A percentile compares a stretch with the other conserved stretches of the same genome.
Evolutionary conservation across 1,140 invertebrate genomes (phyloP).

Genomic region (Asbolus verrucosus): DNA sequence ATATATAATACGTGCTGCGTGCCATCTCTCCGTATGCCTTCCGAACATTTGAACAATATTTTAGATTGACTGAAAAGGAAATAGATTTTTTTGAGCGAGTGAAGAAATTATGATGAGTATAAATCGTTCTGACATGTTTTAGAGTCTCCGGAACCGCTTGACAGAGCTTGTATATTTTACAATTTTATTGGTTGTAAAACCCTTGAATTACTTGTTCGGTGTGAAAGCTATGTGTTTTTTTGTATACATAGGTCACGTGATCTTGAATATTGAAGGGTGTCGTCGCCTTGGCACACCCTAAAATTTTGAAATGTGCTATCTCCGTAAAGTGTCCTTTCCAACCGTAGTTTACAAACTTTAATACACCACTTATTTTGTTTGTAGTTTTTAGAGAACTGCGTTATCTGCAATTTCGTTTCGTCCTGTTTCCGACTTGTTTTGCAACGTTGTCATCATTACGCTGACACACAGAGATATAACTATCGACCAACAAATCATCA

Average conservation of each 20-base stretch:
- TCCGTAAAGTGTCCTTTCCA: neutral
- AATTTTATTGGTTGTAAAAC: no score
- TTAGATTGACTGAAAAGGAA: no score
- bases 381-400: slow-evolving; percentile 41
- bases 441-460: slow-evolving; percentile 13
- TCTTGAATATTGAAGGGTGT: slow-evolving; percentile 6
- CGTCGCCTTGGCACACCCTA: neutral
- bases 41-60: no score
- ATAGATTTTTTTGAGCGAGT: no score
- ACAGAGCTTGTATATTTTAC: no score
- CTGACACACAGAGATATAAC: slow-evolving; percentile 36
- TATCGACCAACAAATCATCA: slow-evolving; percentile 38
- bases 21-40: no score
- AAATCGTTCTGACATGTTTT: no score
- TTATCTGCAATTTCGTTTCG: slow-evolving; percentile 45
- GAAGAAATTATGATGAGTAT: no score
- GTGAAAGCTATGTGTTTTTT: slow-evolving; percentile 7
- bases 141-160: no score
- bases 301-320: slow-evolving; percentile 18
- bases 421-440: slow-evolving; percentile 34
- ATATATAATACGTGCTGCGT: no score
- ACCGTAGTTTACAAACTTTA: slow-evolving; percentile 25
- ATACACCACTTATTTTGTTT: slow-evolving; percentile 30
- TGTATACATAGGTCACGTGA: neutral
- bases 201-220: no score